Base-by-base conservation (phyloP, 2,113 vertebrate genomes). In the Nothocercus julius region DNA sequence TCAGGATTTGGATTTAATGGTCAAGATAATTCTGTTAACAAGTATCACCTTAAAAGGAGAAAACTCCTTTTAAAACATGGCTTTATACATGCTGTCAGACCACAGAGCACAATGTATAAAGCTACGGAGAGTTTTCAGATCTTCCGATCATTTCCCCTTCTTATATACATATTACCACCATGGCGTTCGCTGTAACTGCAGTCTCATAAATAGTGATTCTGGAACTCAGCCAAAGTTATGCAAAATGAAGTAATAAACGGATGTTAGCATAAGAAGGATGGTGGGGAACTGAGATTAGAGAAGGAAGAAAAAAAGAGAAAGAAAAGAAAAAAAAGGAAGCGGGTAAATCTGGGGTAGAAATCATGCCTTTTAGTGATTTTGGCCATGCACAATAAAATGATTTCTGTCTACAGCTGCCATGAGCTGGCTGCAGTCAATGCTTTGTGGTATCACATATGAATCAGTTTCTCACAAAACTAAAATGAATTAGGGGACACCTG, bases 61-160 rank as follows among this genome's bases (percentile, higher is more conserved):
- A 72, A 91, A 75, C 13, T 19, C 24, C 15, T n/a, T 21, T 63
- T 78, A 34, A 53, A 49, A 61, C 22, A 13, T 22, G 44, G 12
- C 47, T 70, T 21, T 58, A 7, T 38, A 8, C 7, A 15, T 0
- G 5, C 11, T 17, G 4, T 7, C 63, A 30, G 16, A 14, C 3
- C 28, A 24, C 42, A 79, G 19, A 73, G 56, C 8, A 54, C 15
- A 59, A 64, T 0, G 16, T 3, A 56, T 9, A 5, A 15, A 4
- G 51, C 7, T 36, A 24, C 9, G 44, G 17, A 47, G 19, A 15
- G 18, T 7, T 19, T 8, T 67, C 32, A 3, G 16, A 47, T 20
- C 53, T 53, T 75, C 34, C 45, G 21, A 49, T 5, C 9, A 2
- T 5, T 27, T 82, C 76, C 69, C 17, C 20, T 78, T 74, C 6